A percentile compares a stretch with the other conserved stretches of the same genome.
Evolutionary conservation across 2,888 invertebrate genomes (phyloP).

Genomic region (Lagria hirta): DNA sequence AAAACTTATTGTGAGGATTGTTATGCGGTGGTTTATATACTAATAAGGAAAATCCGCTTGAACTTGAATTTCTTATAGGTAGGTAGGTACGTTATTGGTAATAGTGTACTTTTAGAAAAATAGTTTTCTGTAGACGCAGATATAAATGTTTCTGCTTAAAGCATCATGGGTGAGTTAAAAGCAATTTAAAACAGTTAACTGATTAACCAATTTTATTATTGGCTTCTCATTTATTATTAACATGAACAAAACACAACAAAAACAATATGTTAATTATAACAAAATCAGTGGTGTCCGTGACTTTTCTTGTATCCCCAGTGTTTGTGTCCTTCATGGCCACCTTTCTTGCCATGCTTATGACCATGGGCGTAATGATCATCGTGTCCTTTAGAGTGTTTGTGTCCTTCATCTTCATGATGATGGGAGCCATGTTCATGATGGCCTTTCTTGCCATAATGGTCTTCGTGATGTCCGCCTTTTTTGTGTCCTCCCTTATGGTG

Average conservation of each 20-base stretch:
- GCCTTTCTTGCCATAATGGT: constrained; percentile 79
- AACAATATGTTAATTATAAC: constrained; percentile 17
- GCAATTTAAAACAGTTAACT: too few species aligned
- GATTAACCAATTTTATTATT: constrained; percentile 8
- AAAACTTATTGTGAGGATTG: too few species aligned
- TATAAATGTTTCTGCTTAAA: too few species aligned
- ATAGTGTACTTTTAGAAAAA: too few species aligned
- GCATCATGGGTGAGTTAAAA: constrained; percentile 25
- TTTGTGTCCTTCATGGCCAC: constrained; percentile 76
- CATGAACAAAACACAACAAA: constrained; percentile 25
- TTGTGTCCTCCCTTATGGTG: constrained; percentile 81
- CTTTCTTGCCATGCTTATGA: constrained; percentile 76
- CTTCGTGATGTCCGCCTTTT: constrained; percentile 73
- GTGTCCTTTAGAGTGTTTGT: constrained; percentile 76
- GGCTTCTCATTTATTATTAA: constrained; percentile 16
- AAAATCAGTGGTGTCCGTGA: constrained; percentile 20
- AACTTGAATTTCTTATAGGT: too few species aligned
- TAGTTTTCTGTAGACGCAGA: too few species aligned
- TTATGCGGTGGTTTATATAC: too few species aligned
- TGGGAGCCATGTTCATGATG: constrained; percentile 79
- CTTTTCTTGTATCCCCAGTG: constrained; percentile 69
- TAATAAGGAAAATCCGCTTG: too few species aligned
- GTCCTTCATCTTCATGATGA: constrained; percentile 76
- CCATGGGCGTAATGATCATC: constrained; percentile 75
- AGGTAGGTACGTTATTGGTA: too few species aligned